Evolutionary conservation across 35 echinoderm and acorn worm genomes (phyloP).

Genomic region (Eucidaris tribuloides): DNA sequence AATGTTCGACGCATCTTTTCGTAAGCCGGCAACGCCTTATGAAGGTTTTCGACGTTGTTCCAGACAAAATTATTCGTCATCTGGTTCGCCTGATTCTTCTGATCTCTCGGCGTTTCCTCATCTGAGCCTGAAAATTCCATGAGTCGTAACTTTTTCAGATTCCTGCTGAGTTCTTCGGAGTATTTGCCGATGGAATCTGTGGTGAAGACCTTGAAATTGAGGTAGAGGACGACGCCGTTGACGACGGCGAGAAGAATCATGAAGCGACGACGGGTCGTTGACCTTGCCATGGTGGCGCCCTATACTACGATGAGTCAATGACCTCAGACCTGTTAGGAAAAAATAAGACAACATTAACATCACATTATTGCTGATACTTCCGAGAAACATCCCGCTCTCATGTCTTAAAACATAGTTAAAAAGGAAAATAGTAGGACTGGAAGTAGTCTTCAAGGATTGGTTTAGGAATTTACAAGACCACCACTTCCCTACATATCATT

Average conservation of each 20-base stretch:
- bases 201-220: conserved; percentile 29
- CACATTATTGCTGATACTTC: too few species aligned
- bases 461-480: too few species aligned
- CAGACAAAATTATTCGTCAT: too few species aligned
- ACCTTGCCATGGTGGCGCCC: too few species aligned
- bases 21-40: conserved; percentile 44
- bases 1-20: conserved; percentile 61
- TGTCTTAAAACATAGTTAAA: too few species aligned
- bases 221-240: conserved; percentile 40
- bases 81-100: background rate
- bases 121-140: background rate
- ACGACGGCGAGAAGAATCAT: conserved; percentile 4
- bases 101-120: background rate
- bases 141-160: background rate
- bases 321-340: too few species aligned
- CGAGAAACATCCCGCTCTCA: too few species aligned
- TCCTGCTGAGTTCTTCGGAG: background rate
- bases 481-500: too few species aligned
- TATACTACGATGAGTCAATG: too few species aligned
- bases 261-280: background rate
- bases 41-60: conserved; percentile 14
- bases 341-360: too few species aligned
- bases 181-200: background rate
- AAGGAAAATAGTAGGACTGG: too few species aligned
- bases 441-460: too few species aligned